Conservation (phyloP, 2,888 invertebrate genomes). For the Allolobophora icterica region DNA sequence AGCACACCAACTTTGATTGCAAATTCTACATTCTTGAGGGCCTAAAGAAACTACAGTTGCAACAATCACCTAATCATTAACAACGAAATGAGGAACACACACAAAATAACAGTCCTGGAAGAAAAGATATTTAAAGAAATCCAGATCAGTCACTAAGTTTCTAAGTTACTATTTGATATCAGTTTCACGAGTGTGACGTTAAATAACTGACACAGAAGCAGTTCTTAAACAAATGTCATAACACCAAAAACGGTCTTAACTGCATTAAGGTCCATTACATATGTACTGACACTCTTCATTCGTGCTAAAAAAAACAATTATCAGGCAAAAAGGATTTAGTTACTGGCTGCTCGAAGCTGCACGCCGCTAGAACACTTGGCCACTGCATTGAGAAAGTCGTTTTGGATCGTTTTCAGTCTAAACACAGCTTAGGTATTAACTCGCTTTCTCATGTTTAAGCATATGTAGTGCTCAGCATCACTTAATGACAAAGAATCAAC, state of each 20-base stretch:
- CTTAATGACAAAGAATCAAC: not conserved
- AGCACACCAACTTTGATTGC: too few species aligned
- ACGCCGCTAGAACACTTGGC: not conserved
- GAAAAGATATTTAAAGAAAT: not conserved
- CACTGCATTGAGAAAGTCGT: not conserved
- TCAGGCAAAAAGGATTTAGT: not conserved
- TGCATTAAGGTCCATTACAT: not conserved
- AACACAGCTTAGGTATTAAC: not conserved
- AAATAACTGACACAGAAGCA: not conserved
- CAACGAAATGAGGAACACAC: not conserved
- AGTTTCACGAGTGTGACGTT: not conserved
- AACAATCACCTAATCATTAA: too few species aligned
- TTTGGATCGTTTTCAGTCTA: not conserved
- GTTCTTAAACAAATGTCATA: not conserved
- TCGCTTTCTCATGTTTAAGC: not conserved
- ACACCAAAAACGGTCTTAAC: not conserved
- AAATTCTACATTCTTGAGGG: too few species aligned
- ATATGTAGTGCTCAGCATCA: not conserved
- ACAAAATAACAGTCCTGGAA: not conserved
- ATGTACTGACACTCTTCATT: not conserved
- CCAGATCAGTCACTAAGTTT: not conserved
- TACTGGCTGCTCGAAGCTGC: not conserved
- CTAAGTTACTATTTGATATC: not conserved
- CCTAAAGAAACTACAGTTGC: too few species aligned
- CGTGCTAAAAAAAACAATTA: not conserved